Evolutionary conservation across 2,113 vertebrate species (phyloP).

Genomic region (Passer domesticus): DNA sequence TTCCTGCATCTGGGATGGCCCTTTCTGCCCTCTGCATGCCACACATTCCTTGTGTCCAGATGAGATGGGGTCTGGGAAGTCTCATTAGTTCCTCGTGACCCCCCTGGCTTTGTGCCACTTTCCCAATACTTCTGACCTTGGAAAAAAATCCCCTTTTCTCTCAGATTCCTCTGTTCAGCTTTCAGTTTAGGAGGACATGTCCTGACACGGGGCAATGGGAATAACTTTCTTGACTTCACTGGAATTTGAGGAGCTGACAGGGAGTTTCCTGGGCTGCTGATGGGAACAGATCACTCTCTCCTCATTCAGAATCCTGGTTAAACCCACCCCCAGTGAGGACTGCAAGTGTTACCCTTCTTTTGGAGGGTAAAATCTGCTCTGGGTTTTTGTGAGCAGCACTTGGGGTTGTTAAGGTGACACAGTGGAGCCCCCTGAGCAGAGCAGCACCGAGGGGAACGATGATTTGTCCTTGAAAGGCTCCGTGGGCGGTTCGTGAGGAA

Average conservation of each 20-base stretch:
- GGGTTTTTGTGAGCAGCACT: background rate
- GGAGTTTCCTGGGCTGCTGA: background rate
- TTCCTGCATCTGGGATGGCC: background rate
- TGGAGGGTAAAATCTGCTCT: background rate
- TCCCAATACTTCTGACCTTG: background rate
- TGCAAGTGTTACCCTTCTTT: fast-evolving
- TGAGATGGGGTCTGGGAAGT: conserved; percentile 4
- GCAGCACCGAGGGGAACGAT: background rate
- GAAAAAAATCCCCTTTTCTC: conserved; percentile 16
- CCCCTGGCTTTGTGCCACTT: background rate
- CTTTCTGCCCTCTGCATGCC: conserved; percentile 23
- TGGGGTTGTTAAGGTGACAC: background rate
- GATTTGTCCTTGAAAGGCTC: background rate
- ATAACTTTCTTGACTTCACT: background rate
- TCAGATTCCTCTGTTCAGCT: background rate
- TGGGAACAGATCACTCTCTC: background rate
- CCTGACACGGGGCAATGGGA: background rate
- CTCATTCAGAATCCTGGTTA: background rate
- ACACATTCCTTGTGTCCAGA: background rate
- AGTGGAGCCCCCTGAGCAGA: background rate
- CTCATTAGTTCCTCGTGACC: background rate
- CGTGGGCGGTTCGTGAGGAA: background rate
- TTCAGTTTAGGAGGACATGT: background rate
- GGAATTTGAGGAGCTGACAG: background rate
- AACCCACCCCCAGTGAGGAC: background rate